Evolutionary conservation across 2,113 vertebrate species (phyloP).

Genomic region (Plecturocebus donacophilus): DNA sequence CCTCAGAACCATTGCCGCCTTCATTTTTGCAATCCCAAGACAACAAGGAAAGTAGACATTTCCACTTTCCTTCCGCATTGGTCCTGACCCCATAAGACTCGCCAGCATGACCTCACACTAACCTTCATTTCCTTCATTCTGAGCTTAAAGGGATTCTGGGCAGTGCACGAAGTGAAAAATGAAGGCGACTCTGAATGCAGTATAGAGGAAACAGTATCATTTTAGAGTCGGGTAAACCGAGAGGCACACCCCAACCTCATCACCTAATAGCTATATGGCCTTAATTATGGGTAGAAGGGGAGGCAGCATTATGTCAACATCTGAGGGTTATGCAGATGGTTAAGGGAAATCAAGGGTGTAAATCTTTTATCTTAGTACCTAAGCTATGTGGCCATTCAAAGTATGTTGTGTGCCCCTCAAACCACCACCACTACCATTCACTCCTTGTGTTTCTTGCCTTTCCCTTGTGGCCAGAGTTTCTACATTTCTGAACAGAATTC

Average conservation of each 20-base stretch:
- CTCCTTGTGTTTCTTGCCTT: not conserved
- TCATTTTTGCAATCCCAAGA: not conserved
- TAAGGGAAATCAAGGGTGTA: not conserved
- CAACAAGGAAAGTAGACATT: not conserved
- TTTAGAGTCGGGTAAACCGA: not conserved
- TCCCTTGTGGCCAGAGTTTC: not conserved
- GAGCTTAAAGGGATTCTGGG: not conserved
- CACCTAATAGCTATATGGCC: not conserved
- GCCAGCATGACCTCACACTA: not conserved
- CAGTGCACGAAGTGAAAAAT: not conserved
- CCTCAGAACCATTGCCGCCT: not conserved
- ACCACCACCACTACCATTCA: not conserved
- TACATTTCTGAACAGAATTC: not conserved
- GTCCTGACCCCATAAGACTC: not conserved
- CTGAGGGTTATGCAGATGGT: not conserved
- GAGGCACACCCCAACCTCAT: not conserved
- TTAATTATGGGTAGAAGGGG: not conserved
- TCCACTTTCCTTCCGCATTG: not conserved
- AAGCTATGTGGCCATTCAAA: not conserved
- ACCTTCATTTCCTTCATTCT: not conserved
- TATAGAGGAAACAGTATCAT: not conserved
- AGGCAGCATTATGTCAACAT: not conserved
- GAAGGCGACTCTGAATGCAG: not conserved
- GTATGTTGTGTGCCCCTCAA: not conserved
- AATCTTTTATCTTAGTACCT: not conserved